Evolutionary conservation across 2,797 vertebrate genomes (phyloP), one percentile per base, ranked within the genome.

Genomic region (Apogon talboti): DNA sequence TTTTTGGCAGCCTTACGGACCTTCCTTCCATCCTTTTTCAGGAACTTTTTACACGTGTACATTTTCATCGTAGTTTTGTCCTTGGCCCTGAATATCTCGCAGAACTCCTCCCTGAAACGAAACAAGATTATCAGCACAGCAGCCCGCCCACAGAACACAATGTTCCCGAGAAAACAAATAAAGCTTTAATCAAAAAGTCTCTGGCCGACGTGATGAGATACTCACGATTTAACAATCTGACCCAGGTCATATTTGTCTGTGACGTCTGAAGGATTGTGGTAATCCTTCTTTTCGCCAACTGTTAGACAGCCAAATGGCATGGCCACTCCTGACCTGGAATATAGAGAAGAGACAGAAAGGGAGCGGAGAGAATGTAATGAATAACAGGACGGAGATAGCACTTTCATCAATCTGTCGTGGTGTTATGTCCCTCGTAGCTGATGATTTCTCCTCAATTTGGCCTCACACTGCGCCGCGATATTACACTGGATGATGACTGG

Each of bases 231-330:
- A 91, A 99, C 94, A 82, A 97, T 95, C 92, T 98, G 98, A 59
- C 97, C 98, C 90, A 99, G 90, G 83, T 99, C 98, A 98, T 99
- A 99, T 95, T 96, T 96, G 92, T 99, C 98, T 19, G 96, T 97
- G 90, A 99, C 97, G 40, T 99, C 98, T 0, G 96, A 96, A 52
- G 96, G 97, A 91, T 95, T 98, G 91, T 96, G 95, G 81, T 98
- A 99, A 93, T 98, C 97, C 95, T 98, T 98, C 94, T 98, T 98
- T 86, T 97, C 96, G 12, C 98, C 96, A 74, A 98, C 94, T 21
- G 96, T 96, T 92, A 98, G 95, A 87, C 98, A 99, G 94, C 97
- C 96, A 95, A 98, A 98, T 88, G 97, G 97, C 98, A 99, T 99
- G 91, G 94, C 95, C 93, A 56, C 87, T 78, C 74, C 87, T 89